Percentiles rank a stretch among this genome's conserved stretches.
Conservation (phyloP, 1,140 invertebrate genomes). For the Eupristina koningsbergeri region DNA sequence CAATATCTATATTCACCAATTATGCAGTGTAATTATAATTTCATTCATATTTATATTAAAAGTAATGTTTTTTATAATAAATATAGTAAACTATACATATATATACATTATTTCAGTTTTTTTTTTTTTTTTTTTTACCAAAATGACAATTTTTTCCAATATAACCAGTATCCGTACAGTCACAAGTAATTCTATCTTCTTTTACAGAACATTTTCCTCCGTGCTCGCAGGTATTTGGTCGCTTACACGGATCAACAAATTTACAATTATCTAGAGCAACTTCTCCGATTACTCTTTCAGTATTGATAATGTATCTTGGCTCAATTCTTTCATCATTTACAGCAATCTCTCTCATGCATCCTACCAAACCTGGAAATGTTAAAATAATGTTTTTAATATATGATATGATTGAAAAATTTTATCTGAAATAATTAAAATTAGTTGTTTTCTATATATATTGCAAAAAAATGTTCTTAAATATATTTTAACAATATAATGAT, state of each 20-base stretch:
- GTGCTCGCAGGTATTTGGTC: constrained; percentile 93
- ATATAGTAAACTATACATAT: too few species aligned
- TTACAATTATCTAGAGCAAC: constrained; percentile 93
- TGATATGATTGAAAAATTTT: too few species aligned
- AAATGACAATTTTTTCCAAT: constrained; percentile 96
- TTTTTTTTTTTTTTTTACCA: constrained; percentile 75
- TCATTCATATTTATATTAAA: too few species aligned
- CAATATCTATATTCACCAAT: constrained; percentile 3
- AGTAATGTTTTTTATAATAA: too few species aligned
- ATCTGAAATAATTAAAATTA: too few species aligned
- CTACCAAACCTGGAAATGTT: constrained; percentile 80
- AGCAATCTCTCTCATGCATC: constrained; percentile 90
- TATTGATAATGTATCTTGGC: constrained; percentile 85
- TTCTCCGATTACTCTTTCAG: constrained; percentile 86
- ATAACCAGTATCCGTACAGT: constrained; percentile 89
- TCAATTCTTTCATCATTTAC: constrained; percentile 79
- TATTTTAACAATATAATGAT: not conserved
- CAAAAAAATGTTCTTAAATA: too few species aligned
- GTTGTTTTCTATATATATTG: too few species aligned
- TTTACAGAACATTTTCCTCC: constrained; percentile 90
- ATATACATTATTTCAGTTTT: too few species aligned
- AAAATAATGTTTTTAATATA: too few species aligned
- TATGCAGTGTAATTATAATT: too few species aligned
- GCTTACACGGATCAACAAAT: constrained; percentile 90
- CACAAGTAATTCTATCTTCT: constrained; percentile 89